Percentiles rank a stretch among this genome's conserved stretches.
phyloP scores from a whole-genome alignment of 2,797 vertebrate species.

The Oryzias sinensis region DNA sequence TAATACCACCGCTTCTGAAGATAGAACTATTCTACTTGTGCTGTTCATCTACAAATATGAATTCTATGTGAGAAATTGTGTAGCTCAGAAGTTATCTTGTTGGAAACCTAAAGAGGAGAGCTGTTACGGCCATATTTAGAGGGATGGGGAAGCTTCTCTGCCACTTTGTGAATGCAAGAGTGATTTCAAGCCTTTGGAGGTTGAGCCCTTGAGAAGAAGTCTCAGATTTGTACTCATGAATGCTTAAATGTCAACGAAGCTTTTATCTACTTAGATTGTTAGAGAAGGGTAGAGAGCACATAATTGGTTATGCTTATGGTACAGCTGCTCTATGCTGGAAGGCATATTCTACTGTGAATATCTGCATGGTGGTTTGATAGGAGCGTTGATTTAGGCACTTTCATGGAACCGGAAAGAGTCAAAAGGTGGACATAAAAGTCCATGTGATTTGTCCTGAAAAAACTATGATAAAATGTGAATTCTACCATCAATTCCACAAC shows the following conservation, averaged over 20 bases:
- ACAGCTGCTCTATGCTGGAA: conserved; percentile 27
- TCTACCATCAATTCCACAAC: too few species aligned
- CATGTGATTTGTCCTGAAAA: too few species aligned
- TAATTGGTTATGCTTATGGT: conserved; percentile 25
- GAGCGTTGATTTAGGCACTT: conserved; percentile 36
- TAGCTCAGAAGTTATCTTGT: conserved; percentile 26
- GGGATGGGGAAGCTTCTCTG: not conserved
- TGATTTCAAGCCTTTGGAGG: conserved; percentile 18
- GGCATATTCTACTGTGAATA: conserved; percentile 32
- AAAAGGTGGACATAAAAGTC: conserved; percentile 44
- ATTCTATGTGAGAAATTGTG: conserved; percentile 29
- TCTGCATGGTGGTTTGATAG: conserved; percentile 46
- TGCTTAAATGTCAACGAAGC: conserved; percentile 34
- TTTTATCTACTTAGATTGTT: conserved; percentile 22
- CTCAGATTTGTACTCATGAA: conserved; percentile 27
- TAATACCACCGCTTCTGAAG: conserved; percentile 28
- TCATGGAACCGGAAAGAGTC: conserved; percentile 38
- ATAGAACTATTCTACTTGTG: conserved; percentile 17
- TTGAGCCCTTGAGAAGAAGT: conserved; percentile 10
- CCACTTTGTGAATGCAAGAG: conserved; percentile 8
- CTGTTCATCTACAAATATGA: conserved; percentile 17
- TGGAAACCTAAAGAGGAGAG: conserved; percentile 2
- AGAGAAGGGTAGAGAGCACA: conserved; percentile 10
- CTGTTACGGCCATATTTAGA: conserved; percentile 5
- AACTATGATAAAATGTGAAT: too few species aligned